A percentile compares a stretch with the other conserved stretches of the same genome.
Evolutionary conservation across 2,888 invertebrate species (phyloP).

Genomic region (Vanessa cardui): DNA sequence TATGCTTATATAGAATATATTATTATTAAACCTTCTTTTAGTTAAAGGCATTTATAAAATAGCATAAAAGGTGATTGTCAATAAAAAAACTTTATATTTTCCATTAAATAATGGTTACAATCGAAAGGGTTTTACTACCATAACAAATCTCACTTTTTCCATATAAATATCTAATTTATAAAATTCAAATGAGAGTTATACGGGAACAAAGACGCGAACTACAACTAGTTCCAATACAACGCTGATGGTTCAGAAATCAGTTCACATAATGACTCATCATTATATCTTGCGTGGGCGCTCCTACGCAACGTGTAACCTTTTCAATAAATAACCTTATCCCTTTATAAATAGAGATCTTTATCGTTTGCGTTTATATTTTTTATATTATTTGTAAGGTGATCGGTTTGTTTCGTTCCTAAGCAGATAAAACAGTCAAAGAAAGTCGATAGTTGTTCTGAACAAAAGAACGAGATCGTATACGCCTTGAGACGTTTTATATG

Average conservation of each 20-base stretch:
- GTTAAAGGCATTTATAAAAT: too few relatives aligned
- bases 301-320: constrained; percentile 36
- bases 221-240: constrained; percentile 25
- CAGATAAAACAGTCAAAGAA: constrained; percentile 23
- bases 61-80: too few relatives aligned
- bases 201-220: constrained; percentile 33
- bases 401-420: constrained; percentile 20
- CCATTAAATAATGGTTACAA: too few relatives aligned
- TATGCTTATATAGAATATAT: too few relatives aligned
- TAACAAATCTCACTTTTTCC: too few relatives aligned
- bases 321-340: constrained; percentile 13
- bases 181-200: constrained; percentile 5
- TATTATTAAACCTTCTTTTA: too few relatives aligned
- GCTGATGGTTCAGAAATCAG: constrained; percentile 45
- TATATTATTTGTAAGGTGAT: constrained; percentile 34
- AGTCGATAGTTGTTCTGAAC: constrained; percentile 26
- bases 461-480: constrained; percentile 5
- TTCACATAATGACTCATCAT: constrained; percentile 51
- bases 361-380: constrained; percentile 9
- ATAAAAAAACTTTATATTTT: too few relatives aligned
- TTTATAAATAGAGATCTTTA: constrained; percentile 31
- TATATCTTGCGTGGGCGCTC: constrained; percentile 48
- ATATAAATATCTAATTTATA: background rate
- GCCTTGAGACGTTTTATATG: background rate
- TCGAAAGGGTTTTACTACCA: too few relatives aligned